Conservation (phyloP, 2,888 invertebrate species). For the Belgica antarctica region DNA sequence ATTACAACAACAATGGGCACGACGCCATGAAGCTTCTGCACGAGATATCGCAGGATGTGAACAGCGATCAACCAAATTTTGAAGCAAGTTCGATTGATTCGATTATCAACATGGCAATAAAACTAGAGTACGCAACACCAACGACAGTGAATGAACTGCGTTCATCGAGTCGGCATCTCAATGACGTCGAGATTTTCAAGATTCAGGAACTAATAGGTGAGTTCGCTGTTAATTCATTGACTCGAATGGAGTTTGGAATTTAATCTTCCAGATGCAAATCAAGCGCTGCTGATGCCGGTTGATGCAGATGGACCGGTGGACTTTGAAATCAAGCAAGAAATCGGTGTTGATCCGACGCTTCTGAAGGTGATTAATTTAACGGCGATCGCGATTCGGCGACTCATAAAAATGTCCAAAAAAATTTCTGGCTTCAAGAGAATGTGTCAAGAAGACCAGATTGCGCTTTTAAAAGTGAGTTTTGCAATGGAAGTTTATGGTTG, state of each 20-base stretch:
- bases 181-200: conserved; percentile 78
- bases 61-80: neutral
- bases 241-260: no score
- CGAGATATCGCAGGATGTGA: conserved; percentile 29
- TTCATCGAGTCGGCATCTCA: conserved; percentile 59
- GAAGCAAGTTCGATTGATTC: conserved; percentile 72
- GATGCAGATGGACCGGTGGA: conserved; percentile 73
- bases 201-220: conserved; percentile 79
- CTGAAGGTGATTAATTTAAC: conserved; percentile 86
- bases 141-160: neutral
- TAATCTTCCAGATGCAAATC: conserved; percentile 84
- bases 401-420: conserved; percentile 81
- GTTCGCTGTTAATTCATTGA: no score
- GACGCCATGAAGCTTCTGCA: neutral
- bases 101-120: conserved; percentile 80
- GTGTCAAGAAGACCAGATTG: conserved; percentile 91
- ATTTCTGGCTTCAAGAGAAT: conserved; percentile 87
- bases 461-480: conserved; percentile 52
- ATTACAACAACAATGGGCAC: conserved; percentile 34
- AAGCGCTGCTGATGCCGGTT: conserved; percentile 77
- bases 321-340: conserved; percentile 55
- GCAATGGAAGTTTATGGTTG: conserved; percentile 55
- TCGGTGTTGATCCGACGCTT: conserved; percentile 59
- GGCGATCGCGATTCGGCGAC: conserved; percentile 83
- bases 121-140: conserved; percentile 70